A percentile compares a stretch with the other conserved stretches of the same genome.
Evolutionary conservation across 2,113 vertebrate species (phyloP).

Genomic region (Osmerus mordax): DNA sequence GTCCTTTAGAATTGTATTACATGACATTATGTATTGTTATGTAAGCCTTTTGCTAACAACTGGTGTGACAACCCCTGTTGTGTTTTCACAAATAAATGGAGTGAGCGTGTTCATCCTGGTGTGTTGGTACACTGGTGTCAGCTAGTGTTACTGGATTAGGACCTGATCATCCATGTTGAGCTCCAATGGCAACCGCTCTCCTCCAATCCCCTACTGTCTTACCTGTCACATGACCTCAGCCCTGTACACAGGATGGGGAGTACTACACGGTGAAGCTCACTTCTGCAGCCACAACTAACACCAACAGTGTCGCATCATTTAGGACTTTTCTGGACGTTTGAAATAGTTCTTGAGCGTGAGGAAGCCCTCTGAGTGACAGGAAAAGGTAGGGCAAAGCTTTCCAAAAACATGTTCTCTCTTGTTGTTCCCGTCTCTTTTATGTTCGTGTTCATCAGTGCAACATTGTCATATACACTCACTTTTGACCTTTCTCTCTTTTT

Average conservation of each 20-base stretch:
- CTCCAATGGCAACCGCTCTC: conserved; percentile 30
- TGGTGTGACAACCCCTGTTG: not conserved
- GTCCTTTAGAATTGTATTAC: no score
- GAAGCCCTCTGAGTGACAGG: not conserved
- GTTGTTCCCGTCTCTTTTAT: not conserved
- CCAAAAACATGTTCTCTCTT: not conserved
- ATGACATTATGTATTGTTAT: not conserved
- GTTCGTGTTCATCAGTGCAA: conserved; percentile 2
- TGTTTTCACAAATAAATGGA: not conserved
- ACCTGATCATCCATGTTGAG: conserved; percentile 54
- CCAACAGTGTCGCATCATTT: conserved; percentile 6
- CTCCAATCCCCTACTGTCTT: conserved; percentile 34
- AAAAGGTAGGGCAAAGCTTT: conserved; percentile 18
- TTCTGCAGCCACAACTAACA: conserved; percentile 2
- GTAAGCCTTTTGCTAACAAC: not conserved
- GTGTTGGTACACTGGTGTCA: conserved; percentile 45
- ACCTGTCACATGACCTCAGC: conserved; percentile 39
- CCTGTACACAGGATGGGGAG: conserved; percentile 22
- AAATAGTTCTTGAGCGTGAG: not conserved
- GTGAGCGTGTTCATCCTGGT: conserved; percentile 23
- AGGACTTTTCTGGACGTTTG: not conserved
- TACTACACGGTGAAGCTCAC: conserved; percentile 7
- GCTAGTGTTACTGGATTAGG: conserved; percentile 58
- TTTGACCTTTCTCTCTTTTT: not conserved
- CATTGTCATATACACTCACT: not conserved